Base-by-base conservation (phyloP, 1,140 invertebrate species). In the Leptestheria dahalacensis region DNA sequence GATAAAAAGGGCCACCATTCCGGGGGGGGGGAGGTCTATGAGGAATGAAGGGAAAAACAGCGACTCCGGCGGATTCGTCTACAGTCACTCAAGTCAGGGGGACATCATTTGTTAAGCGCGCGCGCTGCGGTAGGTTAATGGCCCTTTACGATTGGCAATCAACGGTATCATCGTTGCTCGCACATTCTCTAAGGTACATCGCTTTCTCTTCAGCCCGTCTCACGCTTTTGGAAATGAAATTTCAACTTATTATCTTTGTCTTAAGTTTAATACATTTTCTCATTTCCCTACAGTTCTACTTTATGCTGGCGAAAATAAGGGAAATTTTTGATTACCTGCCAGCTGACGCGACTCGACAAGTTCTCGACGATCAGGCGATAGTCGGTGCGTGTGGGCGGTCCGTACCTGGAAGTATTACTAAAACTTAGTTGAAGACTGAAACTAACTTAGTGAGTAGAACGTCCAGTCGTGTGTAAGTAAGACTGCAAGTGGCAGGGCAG, bases 291-390 rank as follows among this genome's bases (percentile, higher is more conserved):
- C 15, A 6, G 15, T 9, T 41, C 6, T 41, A 41, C 6, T 9
- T 41, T 41, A 41, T 41, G 15, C 9, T 28, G 18, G 20, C 63
- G 56, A 25, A 61, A 52, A 23, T 54, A n/a, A n/a, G n/a, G 11
- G 26, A 61, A 51, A 24, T 59, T 21, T 59, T 47, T 29, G 69
- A 83, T 82, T 87, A 97, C 92, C 91, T 98, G 95, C 96, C 95
- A 98, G 74, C 91, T 96, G 65, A 97, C 92, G 66, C 94, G 83
- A 67, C 91, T 96, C 28, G 93, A 97, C 18, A 99, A 79, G 77
- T 99, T 99, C 74, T 98, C 93, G 63, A 99, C 92, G 69, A 95
- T 86, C 50, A 98, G 79, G 61, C 95, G 84, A 73, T 97, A 91
- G 70, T 97, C 92, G 63, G 96, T 98, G 65, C 95, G 83, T 63